Percentiles rank a stretch among this genome's conserved stretches.
phyloP scores from a whole-genome alignment of 2,797 vertebrate species.

The Psittacula echo region DNA sequence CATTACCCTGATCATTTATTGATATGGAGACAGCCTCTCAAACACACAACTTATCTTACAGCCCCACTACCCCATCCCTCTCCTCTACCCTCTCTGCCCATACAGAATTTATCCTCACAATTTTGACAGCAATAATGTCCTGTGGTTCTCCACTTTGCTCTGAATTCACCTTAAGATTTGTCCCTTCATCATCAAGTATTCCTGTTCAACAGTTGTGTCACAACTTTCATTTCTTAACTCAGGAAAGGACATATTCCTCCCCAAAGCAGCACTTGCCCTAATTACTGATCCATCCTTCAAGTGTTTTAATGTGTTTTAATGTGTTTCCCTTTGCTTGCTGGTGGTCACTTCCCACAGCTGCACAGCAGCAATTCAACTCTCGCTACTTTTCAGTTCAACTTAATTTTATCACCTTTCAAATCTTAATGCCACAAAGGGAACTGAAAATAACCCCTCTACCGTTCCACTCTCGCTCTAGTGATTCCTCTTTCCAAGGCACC shows the following conservation, averaged over 20 bases:
- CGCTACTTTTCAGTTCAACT: background rate
- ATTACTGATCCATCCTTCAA: accelerated
- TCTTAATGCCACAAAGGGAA: background rate
- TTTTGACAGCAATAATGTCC: background rate
- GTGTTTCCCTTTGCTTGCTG: accelerated
- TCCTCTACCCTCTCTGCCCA: background rate
- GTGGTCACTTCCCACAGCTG: background rate
- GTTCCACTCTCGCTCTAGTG: accelerated
- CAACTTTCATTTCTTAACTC: background rate
- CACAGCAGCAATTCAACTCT: background rate
- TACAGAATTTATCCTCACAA: background rate
- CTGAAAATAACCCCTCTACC: background rate
- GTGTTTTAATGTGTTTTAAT: background rate
- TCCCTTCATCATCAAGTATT: background rate
- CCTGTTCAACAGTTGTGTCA: background rate
- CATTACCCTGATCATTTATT: background rate
- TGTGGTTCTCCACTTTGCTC: background rate
- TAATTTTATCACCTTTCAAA: background rate
- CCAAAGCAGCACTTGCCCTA: background rate
- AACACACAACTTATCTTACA: background rate
- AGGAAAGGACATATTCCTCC: background rate
- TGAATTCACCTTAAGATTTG: background rate
- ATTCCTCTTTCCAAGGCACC: background rate
- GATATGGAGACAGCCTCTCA: accelerated
- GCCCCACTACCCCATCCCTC: accelerated